Base-by-base conservation (phyloP, 1,140 invertebrate species). In the Nilaparvata lugens region DNA sequence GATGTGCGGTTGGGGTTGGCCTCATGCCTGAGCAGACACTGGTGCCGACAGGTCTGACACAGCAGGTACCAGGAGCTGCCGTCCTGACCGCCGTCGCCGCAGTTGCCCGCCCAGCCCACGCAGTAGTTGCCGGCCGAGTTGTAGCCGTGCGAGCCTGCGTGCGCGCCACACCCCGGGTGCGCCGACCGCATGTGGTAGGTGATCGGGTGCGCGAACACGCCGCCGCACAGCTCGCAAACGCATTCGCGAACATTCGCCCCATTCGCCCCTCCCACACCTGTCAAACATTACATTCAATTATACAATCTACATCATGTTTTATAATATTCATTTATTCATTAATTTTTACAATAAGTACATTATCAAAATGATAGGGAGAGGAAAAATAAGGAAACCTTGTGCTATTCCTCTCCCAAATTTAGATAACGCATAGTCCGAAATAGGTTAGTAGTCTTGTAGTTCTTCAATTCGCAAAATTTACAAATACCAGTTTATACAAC, bases 41-140 rank as follows among this genome's bases (percentile, higher is more conserved):
- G 90, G 25, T 93, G 88, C 4, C 93, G 82, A 71, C 94, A 97
- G 21, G 79, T 78, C 67, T 94, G 90, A 74, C 94, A 97, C 62
- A 94, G 84, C 1, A 96, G 79, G 73, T 97, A 97, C 92, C 92
- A 97, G 35, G 88, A 83, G 63, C 85, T 88, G 28, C 85, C 88
- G 24, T 87, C 88, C 9, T 87, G 79, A 13, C 91, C 91, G 1
- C 89, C 89, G 68, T 92, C 89, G 0, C 91, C 92, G 72, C 92
- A 95, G 66, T 88, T 89, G 14, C 90, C 91, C 0, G 88, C 86
- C 65, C 65, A 66, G 19, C 88, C 91, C 13, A 85, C 83, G 71
- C 88, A 91, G 71, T 88, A 93, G 68, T 84, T 88, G 9, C 91
- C 91, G 38, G 83, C 83, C 60, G 83, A 88, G 70, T 93, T 93